Evolutionary conservation across 2,797 vertebrate species (phyloP).

Genomic region (Paedocypris micromegethes): DNA sequence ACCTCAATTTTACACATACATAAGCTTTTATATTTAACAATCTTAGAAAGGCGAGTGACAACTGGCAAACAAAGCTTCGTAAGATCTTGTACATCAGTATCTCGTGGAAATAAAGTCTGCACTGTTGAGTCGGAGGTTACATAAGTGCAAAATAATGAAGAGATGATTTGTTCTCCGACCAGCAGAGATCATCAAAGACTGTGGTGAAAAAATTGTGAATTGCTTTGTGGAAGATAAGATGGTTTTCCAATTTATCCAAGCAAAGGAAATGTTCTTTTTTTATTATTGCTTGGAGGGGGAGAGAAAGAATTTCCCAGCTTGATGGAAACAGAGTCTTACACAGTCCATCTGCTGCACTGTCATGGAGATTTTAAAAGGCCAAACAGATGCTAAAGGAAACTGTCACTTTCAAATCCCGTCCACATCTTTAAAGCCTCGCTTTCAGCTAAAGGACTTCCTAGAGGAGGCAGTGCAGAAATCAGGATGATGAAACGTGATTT

Average conservation of each 20-base stretch:
- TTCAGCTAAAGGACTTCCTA: slow-evolving; percentile 26
- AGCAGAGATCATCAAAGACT: slow-evolving; percentile 16
- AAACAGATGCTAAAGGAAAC: slow-evolving; percentile 21
- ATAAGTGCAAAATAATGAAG: slow-evolving; percentile 16
- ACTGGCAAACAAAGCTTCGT: too few species aligned
- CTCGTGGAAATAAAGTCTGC: neutral
- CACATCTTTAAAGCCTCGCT: neutral
- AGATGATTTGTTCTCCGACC: slow-evolving; percentile 8
- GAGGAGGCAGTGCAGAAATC: neutral
- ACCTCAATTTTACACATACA: neutral
- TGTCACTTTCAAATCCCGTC: slow-evolving; percentile 13
- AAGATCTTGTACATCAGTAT: too few species aligned
- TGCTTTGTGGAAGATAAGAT: slow-evolving; percentile 24
- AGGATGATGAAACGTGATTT: slow-evolving; percentile 16
- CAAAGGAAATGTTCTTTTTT: slow-evolving; percentile 8
- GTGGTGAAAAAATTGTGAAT: slow-evolving; percentile 3
- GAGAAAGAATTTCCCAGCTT: slow-evolving; percentile 3
- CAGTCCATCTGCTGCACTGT: slow-evolving; percentile 26
- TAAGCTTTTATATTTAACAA: neutral
- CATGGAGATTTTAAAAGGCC: slow-evolving; percentile 34
- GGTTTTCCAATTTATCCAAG: slow-evolving; percentile 21
- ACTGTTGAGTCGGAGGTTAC: slow-evolving; percentile 24
- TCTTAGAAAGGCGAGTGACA: too few species aligned
- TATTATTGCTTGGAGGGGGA: slow-evolving; percentile 16
- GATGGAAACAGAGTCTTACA: slow-evolving; percentile 33